Evolutionary conservation across 2,888 invertebrate species (phyloP).

Genomic region (Agonopterix subpropinquella): DNA sequence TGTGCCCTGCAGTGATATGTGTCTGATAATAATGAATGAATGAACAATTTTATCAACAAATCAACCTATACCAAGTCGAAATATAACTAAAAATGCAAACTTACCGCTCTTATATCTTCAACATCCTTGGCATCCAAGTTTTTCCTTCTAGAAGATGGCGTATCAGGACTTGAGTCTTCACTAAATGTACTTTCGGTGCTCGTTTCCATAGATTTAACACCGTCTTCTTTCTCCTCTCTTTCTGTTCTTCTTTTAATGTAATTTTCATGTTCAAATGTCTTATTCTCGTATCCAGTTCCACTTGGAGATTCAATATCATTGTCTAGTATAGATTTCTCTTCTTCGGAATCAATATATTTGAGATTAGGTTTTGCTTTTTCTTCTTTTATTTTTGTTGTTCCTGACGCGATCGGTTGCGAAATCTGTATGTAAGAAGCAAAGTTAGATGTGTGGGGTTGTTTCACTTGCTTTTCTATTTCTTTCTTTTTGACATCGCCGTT

Average conservation of each 20-base stretch:
- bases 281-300: conserved; percentile 66
- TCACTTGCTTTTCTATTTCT: conserved; percentile 63
- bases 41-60: neutral
- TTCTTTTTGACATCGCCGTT: conserved; percentile 44
- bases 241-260: conserved; percentile 56
- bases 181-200: conserved; percentile 65
- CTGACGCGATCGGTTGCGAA: conserved; percentile 66
- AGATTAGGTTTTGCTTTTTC: conserved; percentile 33
- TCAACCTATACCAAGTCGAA: neutral
- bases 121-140: conserved; percentile 48
- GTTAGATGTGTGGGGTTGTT: conserved; percentile 72
- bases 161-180: conserved; percentile 59
- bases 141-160: conserved; percentile 52
- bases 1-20: too few species aligned
- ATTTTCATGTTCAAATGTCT: conserved; percentile 68
- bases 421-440: conserved; percentile 78
- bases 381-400: conserved; percentile 40
- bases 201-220: conserved; percentile 60
- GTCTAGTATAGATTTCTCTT: conserved; percentile 46
- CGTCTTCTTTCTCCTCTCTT: conserved; percentile 42
- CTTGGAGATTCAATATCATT: conserved; percentile 66
- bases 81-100: conserved; percentile 21
- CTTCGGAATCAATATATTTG: conserved; percentile 58
- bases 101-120: conserved; percentile 60
- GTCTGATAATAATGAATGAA: too few species aligned